These are phyloP conservation scores for Rhagoletis zephyria DNA, from an alignment of 1,140 invertebrate genomes.

Conservation along the genomic window DNA sequence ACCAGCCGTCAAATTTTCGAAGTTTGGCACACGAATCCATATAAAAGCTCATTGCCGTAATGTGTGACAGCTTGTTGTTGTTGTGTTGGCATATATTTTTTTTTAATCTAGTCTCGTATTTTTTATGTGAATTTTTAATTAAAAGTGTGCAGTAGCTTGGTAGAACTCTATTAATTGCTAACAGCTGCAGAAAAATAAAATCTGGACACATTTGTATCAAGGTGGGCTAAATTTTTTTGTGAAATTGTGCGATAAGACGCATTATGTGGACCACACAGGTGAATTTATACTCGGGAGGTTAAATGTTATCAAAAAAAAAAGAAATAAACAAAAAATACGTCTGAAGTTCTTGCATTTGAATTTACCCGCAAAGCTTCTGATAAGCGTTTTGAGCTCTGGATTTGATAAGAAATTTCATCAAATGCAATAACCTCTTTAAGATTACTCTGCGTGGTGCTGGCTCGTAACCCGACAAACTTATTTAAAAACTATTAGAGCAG, in stretches of 20 bases:
- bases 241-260: too few species aligned
- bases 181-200: conserved; percentile 17
- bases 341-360: too few species aligned
- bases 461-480: too few species aligned
- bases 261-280: neutral
- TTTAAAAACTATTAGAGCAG: too few species aligned
- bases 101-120: neutral
- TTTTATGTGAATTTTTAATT: neutral
- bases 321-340: too few species aligned
- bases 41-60: conserved; percentile 6
- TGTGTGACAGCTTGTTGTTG: conserved; percentile 1
- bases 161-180: neutral
- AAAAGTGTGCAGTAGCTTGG: neutral
- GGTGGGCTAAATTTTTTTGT: neutral
- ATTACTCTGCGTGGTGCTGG: too few species aligned
- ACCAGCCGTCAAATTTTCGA: neutral
- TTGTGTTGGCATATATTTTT: neutral
- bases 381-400: too few species aligned
- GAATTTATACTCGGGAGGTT: too few species aligned
- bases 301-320: too few species aligned
- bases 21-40: conserved; percentile 46
- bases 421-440: too few species aligned
- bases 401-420: too few species aligned
- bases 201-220: neutral
- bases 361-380: too few species aligned